Evolutionary conservation across 2,113 vertebrate species (phyloP).

Genomic region (Pteruthius melanotis): DNA sequence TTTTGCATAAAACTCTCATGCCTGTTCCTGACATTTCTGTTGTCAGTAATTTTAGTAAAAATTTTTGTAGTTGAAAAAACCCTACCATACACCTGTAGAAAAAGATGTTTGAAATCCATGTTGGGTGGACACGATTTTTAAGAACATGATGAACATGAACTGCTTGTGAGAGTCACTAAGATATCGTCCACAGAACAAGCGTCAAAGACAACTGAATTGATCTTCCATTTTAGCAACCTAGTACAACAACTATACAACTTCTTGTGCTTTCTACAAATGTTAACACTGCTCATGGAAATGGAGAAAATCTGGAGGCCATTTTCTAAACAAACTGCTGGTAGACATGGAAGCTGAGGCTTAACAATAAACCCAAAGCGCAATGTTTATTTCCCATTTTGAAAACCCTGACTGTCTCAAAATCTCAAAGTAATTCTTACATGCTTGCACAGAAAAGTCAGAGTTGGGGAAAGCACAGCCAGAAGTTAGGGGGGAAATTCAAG

Average conservation of each 20-base stretch:
- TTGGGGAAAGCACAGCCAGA: neutral
- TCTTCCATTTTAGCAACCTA: neutral
- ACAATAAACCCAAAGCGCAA: neutral
- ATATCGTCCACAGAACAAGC: neutral
- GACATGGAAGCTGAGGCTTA: neutral
- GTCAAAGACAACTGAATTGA: neutral
- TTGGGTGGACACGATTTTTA: neutral
- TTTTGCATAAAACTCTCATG: neutral
- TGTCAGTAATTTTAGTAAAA: neutral
- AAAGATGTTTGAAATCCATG: neutral
- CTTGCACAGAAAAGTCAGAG: neutral
- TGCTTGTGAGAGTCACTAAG: neutral
- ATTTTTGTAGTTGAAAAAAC: neutral
- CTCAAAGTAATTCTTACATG: neutral
- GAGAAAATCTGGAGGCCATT: neutral
- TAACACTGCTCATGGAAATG: neutral
- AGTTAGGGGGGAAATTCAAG: neutral
- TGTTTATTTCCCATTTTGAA: neutral
- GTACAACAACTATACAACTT: neutral
- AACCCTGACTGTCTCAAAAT: neutral
- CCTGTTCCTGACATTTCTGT: neutral
- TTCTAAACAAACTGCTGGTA: neutral
- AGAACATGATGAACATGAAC: accelerated
- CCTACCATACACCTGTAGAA: neutral
- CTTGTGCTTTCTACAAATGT: neutral